phyloP scores from a whole-genome alignment of 2,113 vertebrate genomes.

The Spea multiplicata region DNA sequence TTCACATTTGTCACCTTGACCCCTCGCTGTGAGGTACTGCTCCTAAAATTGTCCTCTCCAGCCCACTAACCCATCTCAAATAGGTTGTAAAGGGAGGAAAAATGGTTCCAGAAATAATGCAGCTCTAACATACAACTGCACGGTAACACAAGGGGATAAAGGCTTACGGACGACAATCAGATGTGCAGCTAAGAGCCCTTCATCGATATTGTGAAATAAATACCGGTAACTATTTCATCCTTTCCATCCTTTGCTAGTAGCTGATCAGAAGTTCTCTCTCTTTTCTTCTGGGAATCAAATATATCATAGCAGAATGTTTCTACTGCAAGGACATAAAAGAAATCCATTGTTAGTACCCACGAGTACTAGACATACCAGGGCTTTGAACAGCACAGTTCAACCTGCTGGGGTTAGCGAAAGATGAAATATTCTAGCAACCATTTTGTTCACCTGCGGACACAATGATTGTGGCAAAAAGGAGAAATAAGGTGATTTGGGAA shows the following conservation, averaged over 20 bases:
- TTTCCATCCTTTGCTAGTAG: neutral
- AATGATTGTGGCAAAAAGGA: neutral
- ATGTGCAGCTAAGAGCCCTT: slow-evolving; percentile 7
- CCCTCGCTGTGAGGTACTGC: too few species aligned
- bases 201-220: slow-evolving; percentile 25
- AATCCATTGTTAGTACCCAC: slow-evolving; percentile 29
- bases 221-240: slow-evolving; percentile 35
- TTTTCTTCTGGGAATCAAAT: slow-evolving; percentile 1
- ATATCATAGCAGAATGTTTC: slow-evolving; percentile 20
- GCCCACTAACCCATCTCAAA: too few species aligned
- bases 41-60: too few species aligned
- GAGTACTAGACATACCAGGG: slow-evolving; percentile 14
- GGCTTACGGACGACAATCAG: slow-evolving; percentile 29
- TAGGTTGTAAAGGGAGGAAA: neutral
- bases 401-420: slow-evolving; percentile 17
- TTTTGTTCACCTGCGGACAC: slow-evolving; percentile 14
- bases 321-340: slow-evolving; percentile 18
- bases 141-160: neutral
- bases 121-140: too few species aligned
- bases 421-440: slow-evolving; percentile 29
- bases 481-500: neutral
- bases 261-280: slow-evolving; percentile 7
- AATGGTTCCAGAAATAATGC: slow-evolving; percentile 18
- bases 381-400: slow-evolving; percentile 30
- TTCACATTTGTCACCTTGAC: too few species aligned